These are phyloP conservation scores for Drosophila bocqueti DNA, from an alignment of 1,140 invertebrate species.

Conservation along the genomic window DNA sequence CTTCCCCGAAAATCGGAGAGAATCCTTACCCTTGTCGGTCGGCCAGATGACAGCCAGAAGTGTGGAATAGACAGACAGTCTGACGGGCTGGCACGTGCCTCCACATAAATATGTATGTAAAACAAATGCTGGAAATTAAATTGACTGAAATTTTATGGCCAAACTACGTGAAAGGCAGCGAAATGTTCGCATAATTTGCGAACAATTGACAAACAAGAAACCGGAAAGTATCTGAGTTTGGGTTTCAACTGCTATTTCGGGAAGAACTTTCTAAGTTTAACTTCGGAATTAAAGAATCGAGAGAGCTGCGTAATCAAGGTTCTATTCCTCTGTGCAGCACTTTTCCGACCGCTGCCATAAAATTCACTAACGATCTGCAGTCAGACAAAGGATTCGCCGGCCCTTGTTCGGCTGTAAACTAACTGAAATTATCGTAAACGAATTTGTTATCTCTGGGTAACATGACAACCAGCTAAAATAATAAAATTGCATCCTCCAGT, in stretches of 20 bases:
- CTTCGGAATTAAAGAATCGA: conserved; percentile 1
- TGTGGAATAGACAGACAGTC: conserved; percentile 41
- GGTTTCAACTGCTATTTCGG: not conserved
- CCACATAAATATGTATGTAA: conserved; percentile 56
- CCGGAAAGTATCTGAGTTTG: not conserved
- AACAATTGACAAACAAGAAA: conserved; percentile 45
- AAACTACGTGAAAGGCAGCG: conserved; percentile 57
- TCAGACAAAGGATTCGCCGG: conserved; percentile 29
- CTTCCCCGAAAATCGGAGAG: not conserved
- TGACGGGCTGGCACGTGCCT: conserved; percentile 45
- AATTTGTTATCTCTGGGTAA: conserved; percentile 54
- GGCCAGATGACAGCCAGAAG: conserved; percentile 28
- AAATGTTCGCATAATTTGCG: conserved; percentile 56
- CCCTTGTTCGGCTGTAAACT: conserved; percentile 36
- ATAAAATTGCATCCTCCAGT: conserved; percentile 57
- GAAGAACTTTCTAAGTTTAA: not conserved
- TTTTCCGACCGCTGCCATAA: conserved; percentile 18
- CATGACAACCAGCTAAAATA: conserved; percentile 57
- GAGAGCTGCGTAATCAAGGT: not conserved
- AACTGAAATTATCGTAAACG: conserved; percentile 59
- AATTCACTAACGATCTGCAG: conserved; percentile 42
- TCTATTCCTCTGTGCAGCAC: not conserved
- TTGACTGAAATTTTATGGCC: conserved; percentile 61
- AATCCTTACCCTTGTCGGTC: conserved; percentile 14
- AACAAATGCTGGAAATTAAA: conserved; percentile 55